A percentile compares a stretch with the other conserved stretches of the same genome.
These are phyloP conservation scores for Falco cherrug DNA, from an alignment of 2,797 vertebrate species.

Conservation along the genomic window DNA sequence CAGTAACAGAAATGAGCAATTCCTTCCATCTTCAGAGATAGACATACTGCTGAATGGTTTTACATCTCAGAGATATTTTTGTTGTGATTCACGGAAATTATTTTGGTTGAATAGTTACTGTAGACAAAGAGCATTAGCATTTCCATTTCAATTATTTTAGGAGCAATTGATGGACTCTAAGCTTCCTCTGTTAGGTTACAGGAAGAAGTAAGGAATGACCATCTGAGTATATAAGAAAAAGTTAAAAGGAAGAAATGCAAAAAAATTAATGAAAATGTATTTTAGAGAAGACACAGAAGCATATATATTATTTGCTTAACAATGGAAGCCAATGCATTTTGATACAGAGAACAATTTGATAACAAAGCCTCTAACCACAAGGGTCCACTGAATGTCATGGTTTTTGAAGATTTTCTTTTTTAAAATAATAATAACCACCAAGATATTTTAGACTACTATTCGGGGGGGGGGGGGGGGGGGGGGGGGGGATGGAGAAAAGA, in stretches of 20 bases:
- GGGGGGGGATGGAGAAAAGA: too few species aligned
- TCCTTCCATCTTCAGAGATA: not conserved
- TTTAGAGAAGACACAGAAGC: not conserved
- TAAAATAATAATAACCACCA: not conserved
- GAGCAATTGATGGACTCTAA: not conserved
- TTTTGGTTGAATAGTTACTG: not conserved
- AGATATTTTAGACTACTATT: not conserved
- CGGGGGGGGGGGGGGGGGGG: not conserved
- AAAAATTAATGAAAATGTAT: not conserved
- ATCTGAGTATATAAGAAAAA: not conserved
- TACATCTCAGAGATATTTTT: not conserved
- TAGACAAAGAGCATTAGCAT: not conserved
- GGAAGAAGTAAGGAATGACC: not conserved
- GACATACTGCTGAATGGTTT: not conserved
- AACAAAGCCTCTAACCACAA: not conserved
- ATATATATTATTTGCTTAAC: not conserved
- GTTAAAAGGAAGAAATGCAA: not conserved
- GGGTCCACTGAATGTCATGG: not conserved
- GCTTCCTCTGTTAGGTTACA: not conserved
- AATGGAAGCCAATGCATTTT: not conserved
- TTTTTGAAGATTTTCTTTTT: not conserved
- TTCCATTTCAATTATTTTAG: slow-evolving; percentile 5
- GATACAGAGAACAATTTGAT: not conserved
- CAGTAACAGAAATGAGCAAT: not conserved
- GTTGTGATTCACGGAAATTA: not conserved